Conservation (phyloP, 2,888 invertebrate genomes). For the Xylota segnis region DNA sequence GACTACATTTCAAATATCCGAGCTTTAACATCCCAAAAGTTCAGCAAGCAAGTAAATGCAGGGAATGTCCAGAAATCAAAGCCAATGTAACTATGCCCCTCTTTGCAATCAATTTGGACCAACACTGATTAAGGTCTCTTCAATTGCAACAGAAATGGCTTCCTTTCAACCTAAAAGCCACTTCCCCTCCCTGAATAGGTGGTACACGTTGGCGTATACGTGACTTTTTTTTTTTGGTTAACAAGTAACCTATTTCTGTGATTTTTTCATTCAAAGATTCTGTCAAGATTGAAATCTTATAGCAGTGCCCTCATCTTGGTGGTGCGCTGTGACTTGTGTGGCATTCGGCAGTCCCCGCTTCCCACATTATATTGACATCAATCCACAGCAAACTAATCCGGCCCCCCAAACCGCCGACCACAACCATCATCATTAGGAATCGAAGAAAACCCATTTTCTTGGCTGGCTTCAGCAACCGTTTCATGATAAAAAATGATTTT, state of each 20-base stretch:
- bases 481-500: constrained; percentile 68
- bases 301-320: constrained; percentile 50
- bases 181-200: constrained; percentile 2
- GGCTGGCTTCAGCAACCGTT: constrained; percentile 61
- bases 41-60: no score
- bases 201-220: constrained; percentile 39
- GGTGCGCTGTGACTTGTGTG: constrained; percentile 35
- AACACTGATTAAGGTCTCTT: background rate
- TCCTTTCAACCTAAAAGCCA: constrained; percentile 35
- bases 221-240: constrained; percentile 4
- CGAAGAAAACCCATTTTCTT: constrained; percentile 68
- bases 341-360: constrained; percentile 32
- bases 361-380: constrained; percentile 63
- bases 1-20: no score
- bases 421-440: constrained; percentile 66
- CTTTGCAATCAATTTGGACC: constrained; percentile 3
- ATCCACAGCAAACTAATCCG: constrained; percentile 58
- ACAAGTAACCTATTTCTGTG: constrained; percentile 15
- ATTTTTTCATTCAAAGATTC: constrained; percentile 37
- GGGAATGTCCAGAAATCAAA: no score
- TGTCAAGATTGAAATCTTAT: constrained; percentile 47
- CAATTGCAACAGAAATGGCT: constrained; percentile 3
- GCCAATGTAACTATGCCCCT: background rate
- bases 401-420: constrained; percentile 7
- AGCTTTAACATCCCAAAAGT: no score